Evolutionary conservation across 2,797 vertebrate genomes (phyloP).

Genomic region (Coilia nasus): DNA sequence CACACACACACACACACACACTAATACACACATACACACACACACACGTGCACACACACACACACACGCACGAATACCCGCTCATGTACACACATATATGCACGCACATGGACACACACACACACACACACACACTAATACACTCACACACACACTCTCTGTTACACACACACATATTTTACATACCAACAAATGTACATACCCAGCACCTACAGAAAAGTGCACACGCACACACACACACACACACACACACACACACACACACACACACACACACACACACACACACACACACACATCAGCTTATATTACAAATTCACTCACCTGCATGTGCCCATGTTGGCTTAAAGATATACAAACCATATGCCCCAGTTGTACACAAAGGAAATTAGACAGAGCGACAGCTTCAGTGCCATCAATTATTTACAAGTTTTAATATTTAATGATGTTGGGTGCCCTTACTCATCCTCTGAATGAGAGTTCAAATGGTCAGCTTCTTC

Average conservation of each 20-base stretch:
- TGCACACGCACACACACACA: slow-evolving; percentile 16
- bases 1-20: background rate
- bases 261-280: background rate
- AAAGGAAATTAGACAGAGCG: slow-evolving; percentile 9
- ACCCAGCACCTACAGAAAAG: background rate
- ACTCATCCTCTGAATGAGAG: slow-evolving; percentile 30
- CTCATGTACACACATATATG: slow-evolving; percentile 22
- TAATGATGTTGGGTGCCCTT: slow-evolving; percentile 33
- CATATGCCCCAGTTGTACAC: background rate
- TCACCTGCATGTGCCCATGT: background rate
- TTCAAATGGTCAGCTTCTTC: slow-evolving; percentile 40
- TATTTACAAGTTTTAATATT: slow-evolving; percentile 41
- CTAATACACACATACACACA: background rate
- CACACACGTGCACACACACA: slow-evolving; percentile 21
- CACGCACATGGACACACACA: no score
- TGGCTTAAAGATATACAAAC: background rate
- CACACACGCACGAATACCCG: background rate
- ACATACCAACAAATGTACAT: background rate
- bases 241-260: background rate
- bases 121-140: background rate
- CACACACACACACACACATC: background rate
- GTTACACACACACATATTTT: background rate
- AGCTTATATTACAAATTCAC: background rate
- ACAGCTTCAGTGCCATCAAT: slow-evolving; percentile 40
- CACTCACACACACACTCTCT: slow-evolving; percentile 15